A percentile compares a stretch with the other conserved stretches of the same genome.
Evolutionary conservation across 2,113 vertebrate species (phyloP).

Genomic region (Sclerurus mexicanus): DNA sequence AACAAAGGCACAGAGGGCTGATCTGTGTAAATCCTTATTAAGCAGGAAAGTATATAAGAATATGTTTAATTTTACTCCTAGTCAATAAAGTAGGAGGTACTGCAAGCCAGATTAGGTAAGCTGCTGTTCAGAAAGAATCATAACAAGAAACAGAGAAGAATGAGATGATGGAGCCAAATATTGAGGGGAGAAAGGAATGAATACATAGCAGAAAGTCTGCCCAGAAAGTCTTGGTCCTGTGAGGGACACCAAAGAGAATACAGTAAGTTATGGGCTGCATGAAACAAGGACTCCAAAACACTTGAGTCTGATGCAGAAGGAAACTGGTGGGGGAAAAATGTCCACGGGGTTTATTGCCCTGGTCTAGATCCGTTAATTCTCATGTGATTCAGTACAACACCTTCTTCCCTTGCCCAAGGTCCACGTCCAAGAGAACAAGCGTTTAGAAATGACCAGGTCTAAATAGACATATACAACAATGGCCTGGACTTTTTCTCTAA

Average conservation of each 20-base stretch:
- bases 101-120: background rate
- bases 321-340: background rate
- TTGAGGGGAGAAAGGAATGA: background rate
- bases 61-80: constrained; percentile 20
- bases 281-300: background rate
- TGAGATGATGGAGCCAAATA: background rate
- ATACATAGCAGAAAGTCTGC: background rate
- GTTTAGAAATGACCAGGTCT: background rate
- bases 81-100: background rate
- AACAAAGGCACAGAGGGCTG: constrained; percentile 9
- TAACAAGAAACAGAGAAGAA: background rate
- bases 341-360: background rate
- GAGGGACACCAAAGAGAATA: background rate
- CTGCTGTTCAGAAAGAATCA: background rate
- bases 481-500: background rate
- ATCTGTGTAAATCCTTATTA: constrained; percentile 23
- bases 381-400: background rate
- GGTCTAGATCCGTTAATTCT: background rate
- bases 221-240: background rate
- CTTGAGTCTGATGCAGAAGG: background rate
- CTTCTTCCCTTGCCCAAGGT: background rate
- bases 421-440: background rate
- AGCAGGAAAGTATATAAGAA: constrained; percentile 28
- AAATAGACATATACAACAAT: background rate
- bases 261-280: background rate